phyloP scores from a whole-genome alignment of 2,113 vertebrate genomes.

The Desmodus rotundus region DNA sequence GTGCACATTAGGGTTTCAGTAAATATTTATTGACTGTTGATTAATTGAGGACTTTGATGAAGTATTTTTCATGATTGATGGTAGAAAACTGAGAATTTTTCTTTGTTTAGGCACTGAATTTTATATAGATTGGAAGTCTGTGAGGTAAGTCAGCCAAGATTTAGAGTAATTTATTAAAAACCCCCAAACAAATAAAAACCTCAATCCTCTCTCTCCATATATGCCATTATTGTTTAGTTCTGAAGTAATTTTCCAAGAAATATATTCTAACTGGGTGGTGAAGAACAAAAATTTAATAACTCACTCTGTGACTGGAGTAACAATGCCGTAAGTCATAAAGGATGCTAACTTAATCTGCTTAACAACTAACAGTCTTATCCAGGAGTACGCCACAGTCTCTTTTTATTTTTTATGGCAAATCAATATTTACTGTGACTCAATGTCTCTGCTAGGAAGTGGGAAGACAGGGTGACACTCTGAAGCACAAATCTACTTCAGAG shows the following conservation, averaged over 20 bases:
- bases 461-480: background rate
- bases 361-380: background rate
- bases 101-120: background rate
- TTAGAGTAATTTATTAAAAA: conserved; percentile 31
- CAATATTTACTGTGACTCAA: background rate
- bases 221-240: background rate
- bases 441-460: background rate
- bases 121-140: background rate
- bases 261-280: conserved; percentile 6
- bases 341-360: background rate
- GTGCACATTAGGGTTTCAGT: background rate
- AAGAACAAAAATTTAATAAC: conserved; percentile 5
- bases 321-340: background rate
- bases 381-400: background rate
- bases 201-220: background rate
- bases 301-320: background rate
- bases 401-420: background rate
- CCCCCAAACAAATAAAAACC: background rate
- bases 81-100: conserved; percentile 9
- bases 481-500: background rate
- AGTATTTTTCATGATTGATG: background rate
- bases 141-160: background rate
- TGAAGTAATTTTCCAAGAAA: conserved; percentile 35
- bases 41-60: background rate
- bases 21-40: background rate